Percentiles rank a stretch among this genome's conserved stretches.
phyloP scores from a whole-genome alignment of 2,797 vertebrate genomes.

The Babyrousa celebensis region DNA sequence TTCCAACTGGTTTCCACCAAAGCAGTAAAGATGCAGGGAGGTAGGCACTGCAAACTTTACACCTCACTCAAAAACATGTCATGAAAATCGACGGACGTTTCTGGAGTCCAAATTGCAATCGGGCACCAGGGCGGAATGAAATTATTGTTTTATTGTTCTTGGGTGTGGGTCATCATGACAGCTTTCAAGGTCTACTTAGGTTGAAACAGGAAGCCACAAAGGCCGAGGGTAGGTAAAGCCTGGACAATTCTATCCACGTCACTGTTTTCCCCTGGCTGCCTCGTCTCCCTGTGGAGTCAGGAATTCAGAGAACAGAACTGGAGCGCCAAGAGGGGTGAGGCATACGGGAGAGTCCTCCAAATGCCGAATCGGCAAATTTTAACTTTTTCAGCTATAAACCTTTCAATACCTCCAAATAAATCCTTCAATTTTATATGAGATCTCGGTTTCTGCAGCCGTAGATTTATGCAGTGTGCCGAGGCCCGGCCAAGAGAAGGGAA shows the following conservation, averaged over 20 bases:
- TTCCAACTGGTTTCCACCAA: neutral
- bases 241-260: neutral
- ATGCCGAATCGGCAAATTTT: conserved; percentile 84
- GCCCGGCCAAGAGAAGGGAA: conserved; percentile 80
- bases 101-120: neutral
- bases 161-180: neutral
- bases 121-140: neutral
- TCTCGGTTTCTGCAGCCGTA: conserved; percentile 86
- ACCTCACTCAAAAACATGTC: neutral
- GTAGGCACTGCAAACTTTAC: neutral
- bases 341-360: conserved; percentile 63
- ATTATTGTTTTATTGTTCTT: neutral
- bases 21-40: neutral
- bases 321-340: conserved; percentile 33
- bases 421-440: conserved; percentile 87
- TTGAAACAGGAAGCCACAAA: conserved; percentile 41
- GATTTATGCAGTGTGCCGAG: conserved; percentile 80
- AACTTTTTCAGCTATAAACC: conserved; percentile 87
- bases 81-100: neutral
- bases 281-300: neutral
- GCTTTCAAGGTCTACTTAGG: conserved; percentile 13
- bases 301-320: conserved; percentile 37
- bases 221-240: conserved; percentile 23
- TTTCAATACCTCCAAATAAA: conserved; percentile 90
- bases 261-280: neutral